Evolutionary conservation across 2,113 vertebrate genomes (phyloP).

Genomic region (Clinocottus analis): DNA sequence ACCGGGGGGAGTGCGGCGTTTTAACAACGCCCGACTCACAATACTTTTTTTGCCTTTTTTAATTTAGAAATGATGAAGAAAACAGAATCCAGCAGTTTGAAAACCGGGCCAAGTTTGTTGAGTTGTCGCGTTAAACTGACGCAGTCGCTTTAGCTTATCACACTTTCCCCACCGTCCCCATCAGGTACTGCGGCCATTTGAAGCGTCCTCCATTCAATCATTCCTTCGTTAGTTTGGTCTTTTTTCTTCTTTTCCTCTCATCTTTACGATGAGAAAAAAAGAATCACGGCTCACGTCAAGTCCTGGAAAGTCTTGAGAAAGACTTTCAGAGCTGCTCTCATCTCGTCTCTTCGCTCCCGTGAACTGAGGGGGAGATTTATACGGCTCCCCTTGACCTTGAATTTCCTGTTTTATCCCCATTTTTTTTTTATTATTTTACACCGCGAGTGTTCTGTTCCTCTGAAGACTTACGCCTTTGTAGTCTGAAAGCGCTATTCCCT

Average conservation of each 20-base stretch:
- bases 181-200: not conserved
- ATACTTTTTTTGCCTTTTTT: not conserved
- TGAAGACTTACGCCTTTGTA: conserved; percentile 61
- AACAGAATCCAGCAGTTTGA: not conserved
- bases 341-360: conserved; percentile 41
- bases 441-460: conserved; percentile 39
- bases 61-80: conserved; percentile 19
- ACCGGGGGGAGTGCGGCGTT: not conserved
- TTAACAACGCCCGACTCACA: conserved; percentile 20
- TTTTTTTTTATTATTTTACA: conserved; percentile 46
- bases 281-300: conserved; percentile 35
- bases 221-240: not conserved
- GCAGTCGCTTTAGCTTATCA: no score
- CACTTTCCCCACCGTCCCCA: not conserved
- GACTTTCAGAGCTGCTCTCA: conserved; percentile 56
- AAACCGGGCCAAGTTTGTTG: not conserved
- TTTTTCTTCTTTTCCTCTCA: not conserved
- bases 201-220: not conserved
- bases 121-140: not conserved
- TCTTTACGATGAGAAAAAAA: not conserved
- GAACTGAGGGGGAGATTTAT: conserved; percentile 58
- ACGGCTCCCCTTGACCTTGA: conserved; percentile 64
- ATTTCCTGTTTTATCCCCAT: conserved; percentile 58
- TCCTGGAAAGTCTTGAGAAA: conserved; percentile 63
- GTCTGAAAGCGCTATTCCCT: conserved; percentile 60